phyloP scores from a whole-genome alignment of 2,888 invertebrate genomes.

The Tenodera sinensis region DNA sequence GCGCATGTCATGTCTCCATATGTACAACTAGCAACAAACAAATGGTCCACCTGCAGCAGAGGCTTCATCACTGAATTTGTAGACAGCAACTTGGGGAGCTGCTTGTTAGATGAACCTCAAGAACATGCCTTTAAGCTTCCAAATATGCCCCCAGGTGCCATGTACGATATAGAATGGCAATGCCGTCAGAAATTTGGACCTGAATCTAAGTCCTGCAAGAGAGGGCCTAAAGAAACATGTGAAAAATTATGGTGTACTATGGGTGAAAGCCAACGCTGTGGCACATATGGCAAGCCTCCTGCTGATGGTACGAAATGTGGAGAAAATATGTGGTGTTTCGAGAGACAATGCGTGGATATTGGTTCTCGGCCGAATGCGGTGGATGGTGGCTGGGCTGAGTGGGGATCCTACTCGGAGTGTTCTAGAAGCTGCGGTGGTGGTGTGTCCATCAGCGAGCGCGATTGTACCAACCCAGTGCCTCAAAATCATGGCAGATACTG shows the following conservation, averaged over 20 bases:
- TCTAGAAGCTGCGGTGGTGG: conserved; percentile 64
- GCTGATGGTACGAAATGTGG: conserved; percentile 66
- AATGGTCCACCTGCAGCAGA: conserved; percentile 58
- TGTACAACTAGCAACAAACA: conserved; percentile 49
- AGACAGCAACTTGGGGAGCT: conserved; percentile 63
- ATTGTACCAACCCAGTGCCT: conserved; percentile 62
- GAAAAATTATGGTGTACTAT: conserved; percentile 50
- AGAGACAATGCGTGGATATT: conserved; percentile 58
- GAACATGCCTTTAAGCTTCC: conserved; percentile 54
- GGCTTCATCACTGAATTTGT: conserved; percentile 54
- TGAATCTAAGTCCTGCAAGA: not conserved
- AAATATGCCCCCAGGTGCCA: conserved; percentile 59
- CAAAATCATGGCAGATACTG: conserved; percentile 62
- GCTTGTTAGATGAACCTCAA: conserved; percentile 60
- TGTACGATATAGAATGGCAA: conserved; percentile 63
- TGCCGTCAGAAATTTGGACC: conserved; percentile 48
- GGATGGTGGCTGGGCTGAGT: conserved; percentile 64
- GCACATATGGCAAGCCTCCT: conserved; percentile 54
- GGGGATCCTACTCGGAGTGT: conserved; percentile 58
- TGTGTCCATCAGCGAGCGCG: conserved; percentile 52
- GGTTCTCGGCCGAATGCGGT: conserved; percentile 58
- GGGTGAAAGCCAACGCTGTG: conserved; percentile 45
- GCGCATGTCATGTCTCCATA: conserved; percentile 59
- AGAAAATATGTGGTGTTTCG: conserved; percentile 64
- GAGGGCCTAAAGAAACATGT: conserved; percentile 46